Conservation (phyloP, 2,888 invertebrate genomes). For the Lordiphosa fenestrarum region DNA sequence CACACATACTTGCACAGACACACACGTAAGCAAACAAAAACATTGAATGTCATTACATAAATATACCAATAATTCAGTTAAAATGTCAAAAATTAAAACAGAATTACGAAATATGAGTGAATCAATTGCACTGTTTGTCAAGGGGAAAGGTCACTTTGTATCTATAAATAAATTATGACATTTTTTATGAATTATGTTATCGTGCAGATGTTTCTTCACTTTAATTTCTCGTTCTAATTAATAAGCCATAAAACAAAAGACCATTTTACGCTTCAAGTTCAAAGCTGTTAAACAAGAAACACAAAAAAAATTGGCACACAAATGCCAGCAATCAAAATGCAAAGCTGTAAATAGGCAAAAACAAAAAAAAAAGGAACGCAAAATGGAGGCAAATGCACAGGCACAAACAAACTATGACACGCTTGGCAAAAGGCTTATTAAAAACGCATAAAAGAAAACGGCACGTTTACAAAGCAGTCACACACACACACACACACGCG, state of each 20-base stretch:
- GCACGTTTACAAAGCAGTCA: constrained; percentile 65
- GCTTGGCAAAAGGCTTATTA: constrained; percentile 68
- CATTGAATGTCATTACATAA: constrained; percentile 33
- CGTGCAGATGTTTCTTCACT: not conserved
- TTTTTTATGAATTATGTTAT: not conserved
- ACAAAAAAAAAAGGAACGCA: constrained; percentile 2
- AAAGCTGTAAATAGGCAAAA: constrained; percentile 55
- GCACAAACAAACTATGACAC: constrained; percentile 59
- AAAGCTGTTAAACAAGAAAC: constrained; percentile 22
- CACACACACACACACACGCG: constrained; percentile 22
- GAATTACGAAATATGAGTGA: constrained; percentile 23
- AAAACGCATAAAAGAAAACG: constrained; percentile 71
- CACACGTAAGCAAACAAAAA: constrained; percentile 5
- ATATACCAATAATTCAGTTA: constrained; percentile 48
- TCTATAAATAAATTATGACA: not conserved
- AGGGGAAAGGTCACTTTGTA: no score
- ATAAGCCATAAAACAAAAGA: not conserved
- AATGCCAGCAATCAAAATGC: constrained; percentile 61
- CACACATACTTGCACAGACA: constrained; percentile 12
- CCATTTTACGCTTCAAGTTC: constrained; percentile 52
- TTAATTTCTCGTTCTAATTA: constrained; percentile 3
- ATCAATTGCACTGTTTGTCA: not conserved
- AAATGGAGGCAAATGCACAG: constrained; percentile 16
- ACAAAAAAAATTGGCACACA: constrained; percentile 31
- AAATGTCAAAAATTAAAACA: constrained; percentile 48